A percentile compares a stretch with the other conserved stretches of the same genome.
These are phyloP conservation scores for Kradibia gibbosae DNA, from an alignment of 1,140 invertebrate genomes.

Conservation along the genomic window DNA sequence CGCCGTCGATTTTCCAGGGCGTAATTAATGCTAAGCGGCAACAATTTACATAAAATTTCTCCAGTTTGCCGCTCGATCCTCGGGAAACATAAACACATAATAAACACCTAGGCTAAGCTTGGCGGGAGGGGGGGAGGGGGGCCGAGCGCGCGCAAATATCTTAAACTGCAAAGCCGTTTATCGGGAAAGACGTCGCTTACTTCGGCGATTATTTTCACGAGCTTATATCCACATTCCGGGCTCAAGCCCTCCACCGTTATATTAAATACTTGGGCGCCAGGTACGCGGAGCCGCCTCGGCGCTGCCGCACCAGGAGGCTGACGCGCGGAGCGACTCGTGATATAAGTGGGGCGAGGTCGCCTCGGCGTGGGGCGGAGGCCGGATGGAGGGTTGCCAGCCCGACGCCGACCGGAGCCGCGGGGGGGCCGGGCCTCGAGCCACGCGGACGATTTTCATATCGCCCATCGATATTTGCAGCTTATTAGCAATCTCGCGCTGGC, in stretches of 20 bases:
- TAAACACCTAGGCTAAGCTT: constrained; percentile 19
- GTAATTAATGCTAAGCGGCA: constrained; percentile 8
- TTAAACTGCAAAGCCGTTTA: constrained; percentile 51
- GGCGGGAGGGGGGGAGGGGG: too few species aligned
- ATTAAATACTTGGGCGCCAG: constrained; percentile 50
- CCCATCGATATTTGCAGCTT: constrained; percentile 50
- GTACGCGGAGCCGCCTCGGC: constrained; percentile 5
- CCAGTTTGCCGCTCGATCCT: constrained; percentile 19
- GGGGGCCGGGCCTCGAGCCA: neutral
- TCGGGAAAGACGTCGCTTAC: constrained; percentile 49
- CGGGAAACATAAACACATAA: constrained; percentile 31
- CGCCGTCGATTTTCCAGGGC: neutral
- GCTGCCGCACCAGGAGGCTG: too few species aligned
- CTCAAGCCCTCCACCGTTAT: constrained; percentile 42
- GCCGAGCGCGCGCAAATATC: constrained; percentile 46
- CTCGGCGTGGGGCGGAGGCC: neutral
- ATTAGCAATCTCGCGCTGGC: constrained; percentile 43
- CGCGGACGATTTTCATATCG: constrained; percentile 49
- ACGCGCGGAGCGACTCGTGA: neutral
- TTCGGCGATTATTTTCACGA: constrained; percentile 48
- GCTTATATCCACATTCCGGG: constrained; percentile 46
- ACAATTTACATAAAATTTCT: constrained; percentile 18
- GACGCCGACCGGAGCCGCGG: neutral
- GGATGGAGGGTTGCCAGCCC: neutral
- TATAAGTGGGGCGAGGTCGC: neutral